Percentiles rank a stretch among this genome's conserved stretches.
Conservation (phyloP, 2,888 invertebrate species). For the Byasa hedistus region DNA sequence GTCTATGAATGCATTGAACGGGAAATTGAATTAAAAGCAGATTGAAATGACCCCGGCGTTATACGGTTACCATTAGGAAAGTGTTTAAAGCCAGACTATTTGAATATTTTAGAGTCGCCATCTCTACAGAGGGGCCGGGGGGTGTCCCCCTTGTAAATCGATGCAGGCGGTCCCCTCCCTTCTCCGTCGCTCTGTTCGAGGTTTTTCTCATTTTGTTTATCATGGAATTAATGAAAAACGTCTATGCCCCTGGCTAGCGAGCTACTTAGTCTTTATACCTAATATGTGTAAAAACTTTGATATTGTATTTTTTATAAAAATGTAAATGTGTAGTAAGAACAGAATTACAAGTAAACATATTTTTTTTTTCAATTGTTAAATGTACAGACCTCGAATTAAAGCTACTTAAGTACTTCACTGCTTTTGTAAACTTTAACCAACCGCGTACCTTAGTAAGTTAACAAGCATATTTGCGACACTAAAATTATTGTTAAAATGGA, state of each 20-base stretch:
- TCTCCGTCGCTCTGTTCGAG: conserved; percentile 46
- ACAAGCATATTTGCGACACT: too few relatives aligned
- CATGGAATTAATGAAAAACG: conserved; percentile 61
- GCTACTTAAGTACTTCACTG: too few relatives aligned
- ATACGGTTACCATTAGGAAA: conserved; percentile 32
- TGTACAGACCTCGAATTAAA: too few relatives aligned
- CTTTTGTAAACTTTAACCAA: too few relatives aligned
- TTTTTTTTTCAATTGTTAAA: too few relatives aligned
- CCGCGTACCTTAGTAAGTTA: too few relatives aligned
- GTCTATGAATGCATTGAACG: conserved; percentile 2
- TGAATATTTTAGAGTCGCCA: conserved; percentile 51
- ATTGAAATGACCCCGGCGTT: conserved; percentile 14
- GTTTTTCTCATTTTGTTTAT: conserved; percentile 53
- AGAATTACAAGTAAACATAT: too few relatives aligned
- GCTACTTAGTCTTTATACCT: neutral
- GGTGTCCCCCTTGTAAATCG: conserved; percentile 54
- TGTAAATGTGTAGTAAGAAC: too few relatives aligned
- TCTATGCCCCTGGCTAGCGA: conserved; percentile 29
- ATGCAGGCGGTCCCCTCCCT: conserved; percentile 47
- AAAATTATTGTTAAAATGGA: too few relatives aligned
- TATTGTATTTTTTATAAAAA: too few relatives aligned
- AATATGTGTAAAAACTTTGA: neutral
- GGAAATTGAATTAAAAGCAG: conserved; percentile 25
- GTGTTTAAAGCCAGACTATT: conserved; percentile 49
- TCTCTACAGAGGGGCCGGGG: conserved; percentile 30